phyloP scores from a whole-genome alignment of 2,888 invertebrate genomes.

The Caenorhabditis sp. region DNA sequence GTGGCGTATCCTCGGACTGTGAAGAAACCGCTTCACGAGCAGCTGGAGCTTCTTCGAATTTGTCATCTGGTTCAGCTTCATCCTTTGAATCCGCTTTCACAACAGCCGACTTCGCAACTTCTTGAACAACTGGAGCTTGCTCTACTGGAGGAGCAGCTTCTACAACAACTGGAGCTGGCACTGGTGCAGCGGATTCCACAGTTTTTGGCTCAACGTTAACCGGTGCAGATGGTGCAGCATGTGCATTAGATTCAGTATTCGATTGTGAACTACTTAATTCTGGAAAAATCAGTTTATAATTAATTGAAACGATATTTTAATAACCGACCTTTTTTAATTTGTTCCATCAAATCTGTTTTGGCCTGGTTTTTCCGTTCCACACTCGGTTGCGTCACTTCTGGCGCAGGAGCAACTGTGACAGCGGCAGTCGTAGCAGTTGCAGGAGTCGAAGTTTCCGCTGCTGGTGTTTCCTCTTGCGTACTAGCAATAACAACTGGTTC shows the following conservation, averaged over 20 bases:
- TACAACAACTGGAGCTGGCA: not conserved
- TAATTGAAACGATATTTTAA: not conserved
- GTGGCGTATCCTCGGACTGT: not conserved
- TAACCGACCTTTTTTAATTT: constrained; percentile 12
- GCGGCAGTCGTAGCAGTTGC: not conserved
- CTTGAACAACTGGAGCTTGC: not conserved
- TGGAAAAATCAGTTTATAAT: not conserved
- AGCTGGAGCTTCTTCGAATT: not conserved
- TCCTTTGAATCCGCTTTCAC: constrained; percentile 11
- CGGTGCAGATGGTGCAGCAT: not conserved
- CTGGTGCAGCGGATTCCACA: not conserved
- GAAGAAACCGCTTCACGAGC: not conserved
- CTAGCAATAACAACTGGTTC: constrained; percentile 12
- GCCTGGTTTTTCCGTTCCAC: constrained; percentile 19
- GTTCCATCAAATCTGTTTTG: constrained; percentile 10
- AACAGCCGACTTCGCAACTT: not conserved
- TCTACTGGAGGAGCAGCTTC: not conserved
- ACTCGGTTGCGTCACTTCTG: constrained; percentile 5
- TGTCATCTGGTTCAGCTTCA: constrained; percentile 13
- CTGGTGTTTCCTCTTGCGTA: not conserved
- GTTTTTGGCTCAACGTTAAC: not conserved
- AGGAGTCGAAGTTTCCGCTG: constrained; percentile 1
- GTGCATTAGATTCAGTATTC: not conserved
- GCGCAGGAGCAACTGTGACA: not conserved
- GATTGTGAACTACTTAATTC: not conserved